Evolutionary conservation across 2,113 vertebrate genomes (phyloP), one percentile per base, ranked within the genome.

Genomic region (Elephantulus edwardii): DNA sequence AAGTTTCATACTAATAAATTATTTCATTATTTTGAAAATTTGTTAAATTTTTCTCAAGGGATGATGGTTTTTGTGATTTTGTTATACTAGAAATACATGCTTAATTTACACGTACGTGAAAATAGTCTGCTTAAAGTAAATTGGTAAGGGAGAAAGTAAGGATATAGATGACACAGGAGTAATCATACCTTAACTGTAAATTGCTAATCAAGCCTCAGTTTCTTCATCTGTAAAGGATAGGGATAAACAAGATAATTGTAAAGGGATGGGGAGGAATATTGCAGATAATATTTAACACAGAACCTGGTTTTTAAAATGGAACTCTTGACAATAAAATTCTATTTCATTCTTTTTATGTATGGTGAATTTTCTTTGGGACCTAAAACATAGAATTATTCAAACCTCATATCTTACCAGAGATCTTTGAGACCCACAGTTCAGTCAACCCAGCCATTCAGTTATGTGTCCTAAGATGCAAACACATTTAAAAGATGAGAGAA

Each of bases 351-450:
- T 90, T 33, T 40, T 33, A 68, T 72, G 42, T 70, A 80, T 68
- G 35, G 16, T 91, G 66, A 75, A 88, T 88, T 89, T 92, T 84
- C 70, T 44, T 88, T 88, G 35, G 50, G 72, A 91, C 38, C 44
- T 28, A 64, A 22, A 83, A 82, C 22, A 89, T 38, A 44, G 26
- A 84, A 62, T 48, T 75, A 17, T 79, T 91, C 75, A 92, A 88
- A 83, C 14, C 4, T 89, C n/a, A 16, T 62, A 16, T 77, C 52
- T 75, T 78, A 77, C 28, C 54, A 75, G n/a, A n/a, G n/a, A n/a
- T n/a, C 20, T 35, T 86, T 90, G 80, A 88, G 28, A 72, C 13
- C 56, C n/a, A n/a, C n/a, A n/a, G n/a, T n/a, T n/a, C n/a, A n/a
- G n/a, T n/a, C n/a, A n/a, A n/a, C n/a, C n/a, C n/a, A n/a, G n/a